phyloP scores from a whole-genome alignment of 2,888 invertebrate species.

The Ophraella communa region DNA sequence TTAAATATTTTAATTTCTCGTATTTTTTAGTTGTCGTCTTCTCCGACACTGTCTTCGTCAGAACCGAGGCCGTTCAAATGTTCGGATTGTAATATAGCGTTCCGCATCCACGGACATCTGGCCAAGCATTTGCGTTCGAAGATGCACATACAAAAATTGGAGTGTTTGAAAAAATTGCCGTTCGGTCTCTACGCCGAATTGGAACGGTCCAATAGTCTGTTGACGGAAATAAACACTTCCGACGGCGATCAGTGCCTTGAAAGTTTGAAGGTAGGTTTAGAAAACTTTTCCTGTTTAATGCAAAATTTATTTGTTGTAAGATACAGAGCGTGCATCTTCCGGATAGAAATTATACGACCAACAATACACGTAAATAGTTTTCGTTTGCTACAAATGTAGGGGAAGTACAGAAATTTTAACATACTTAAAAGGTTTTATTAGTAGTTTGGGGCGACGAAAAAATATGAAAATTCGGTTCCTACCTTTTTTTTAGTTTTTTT shows the following conservation, averaged over 20 bases:
- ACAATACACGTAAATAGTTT: no score
- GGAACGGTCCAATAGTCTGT: slow-evolving; percentile 85
- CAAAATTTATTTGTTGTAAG: neutral
- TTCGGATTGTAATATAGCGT: slow-evolving; percentile 93
- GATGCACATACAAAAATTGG: slow-evolving; percentile 93
- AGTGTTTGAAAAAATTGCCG: slow-evolving; percentile 90
- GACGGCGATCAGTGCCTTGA: slow-evolving; percentile 94
- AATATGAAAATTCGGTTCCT: no score
- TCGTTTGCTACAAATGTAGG: no score
- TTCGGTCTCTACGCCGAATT: slow-evolving; percentile 94
- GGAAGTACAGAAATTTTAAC: no score
- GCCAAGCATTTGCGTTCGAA: slow-evolving; percentile 96
- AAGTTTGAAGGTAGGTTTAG: slow-evolving; percentile 73
- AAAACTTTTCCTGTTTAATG: neutral
- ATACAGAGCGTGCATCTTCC: no score
- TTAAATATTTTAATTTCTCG: neutral
- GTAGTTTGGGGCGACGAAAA: no score
- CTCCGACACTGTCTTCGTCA: slow-evolving; percentile 76
- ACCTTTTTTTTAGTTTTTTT: no score
- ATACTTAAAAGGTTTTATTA: no score
- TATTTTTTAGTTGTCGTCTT: slow-evolving; percentile 55
- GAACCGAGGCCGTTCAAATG: slow-evolving; percentile 97
- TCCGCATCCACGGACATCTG: slow-evolving; percentile 94
- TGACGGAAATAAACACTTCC: slow-evolving; percentile 94
- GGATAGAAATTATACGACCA: no score